Percentiles rank a stretch among this genome's conserved stretches.
These are phyloP conservation scores for Leptinotarsa undecemlineata DNA, from an alignment of 1,140 invertebrate species.

Conservation along the genomic window DNA sequence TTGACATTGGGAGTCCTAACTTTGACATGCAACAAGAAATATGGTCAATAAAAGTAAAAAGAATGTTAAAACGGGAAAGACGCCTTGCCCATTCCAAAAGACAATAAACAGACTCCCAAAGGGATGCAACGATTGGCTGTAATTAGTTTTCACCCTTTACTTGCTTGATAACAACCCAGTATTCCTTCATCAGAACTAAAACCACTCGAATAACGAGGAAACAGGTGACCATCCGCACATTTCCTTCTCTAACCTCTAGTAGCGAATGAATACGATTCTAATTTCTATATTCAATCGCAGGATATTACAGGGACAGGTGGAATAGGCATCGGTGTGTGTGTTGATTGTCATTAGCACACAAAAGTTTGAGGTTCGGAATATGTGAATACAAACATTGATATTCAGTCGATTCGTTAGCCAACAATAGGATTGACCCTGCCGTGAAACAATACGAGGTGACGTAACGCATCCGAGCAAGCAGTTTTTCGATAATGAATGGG, in stretches of 20 bases:
- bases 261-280: neutral
- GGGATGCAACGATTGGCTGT: no score
- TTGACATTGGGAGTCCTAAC: no score
- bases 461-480: constrained; percentile 4
- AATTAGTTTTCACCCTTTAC: no score
- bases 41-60: no score
- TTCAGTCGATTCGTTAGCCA: constrained; percentile 14
- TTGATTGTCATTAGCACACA: constrained; percentile 15
- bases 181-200: neutral
- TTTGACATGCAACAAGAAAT: no score
- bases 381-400: constrained; percentile 18
- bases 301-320: constrained; percentile 21
- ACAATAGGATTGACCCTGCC: neutral
- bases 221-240: neutral
- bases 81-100: no score
- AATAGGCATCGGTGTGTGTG: neutral
- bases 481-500: neutral
- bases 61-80: no score
- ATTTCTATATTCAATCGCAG: neutral
- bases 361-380: constrained; percentile 11
- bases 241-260: neutral
- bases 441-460: neutral
- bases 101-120: no score
- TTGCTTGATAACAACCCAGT: no score
- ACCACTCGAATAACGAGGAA: neutral